Evolutionary conservation across 2,113 vertebrate genomes (phyloP).

Genomic region (Aegithalos caudatus): DNA sequence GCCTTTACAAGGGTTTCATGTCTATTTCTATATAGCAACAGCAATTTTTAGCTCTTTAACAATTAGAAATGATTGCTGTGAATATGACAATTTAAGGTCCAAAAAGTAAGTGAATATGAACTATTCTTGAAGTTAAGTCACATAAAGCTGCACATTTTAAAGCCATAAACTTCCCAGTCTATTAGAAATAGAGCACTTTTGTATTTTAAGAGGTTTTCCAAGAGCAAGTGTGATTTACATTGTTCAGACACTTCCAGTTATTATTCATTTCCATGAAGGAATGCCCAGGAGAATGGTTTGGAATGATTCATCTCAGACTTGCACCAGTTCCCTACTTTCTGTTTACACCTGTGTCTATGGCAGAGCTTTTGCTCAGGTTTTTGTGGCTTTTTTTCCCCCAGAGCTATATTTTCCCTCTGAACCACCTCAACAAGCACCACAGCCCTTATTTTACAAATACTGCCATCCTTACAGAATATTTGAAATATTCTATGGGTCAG

Average conservation of each 20-base stretch:
- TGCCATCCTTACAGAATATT: not conserved
- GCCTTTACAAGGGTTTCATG: not conserved
- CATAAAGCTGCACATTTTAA: constrained; percentile 43
- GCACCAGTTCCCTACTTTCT: not conserved
- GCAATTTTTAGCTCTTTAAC: not conserved
- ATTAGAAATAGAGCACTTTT: constrained; percentile 61
- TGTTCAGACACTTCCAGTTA: constrained; percentile 63
- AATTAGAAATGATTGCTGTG: not conserved
- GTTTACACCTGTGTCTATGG: constrained; percentile 56
- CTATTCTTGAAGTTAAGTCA: constrained; percentile 1
- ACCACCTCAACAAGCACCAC: not conserved
- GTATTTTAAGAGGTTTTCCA: constrained; percentile 69
- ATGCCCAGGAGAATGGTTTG: constrained; percentile 44
- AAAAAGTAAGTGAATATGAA: constrained; percentile 28
- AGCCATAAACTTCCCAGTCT: constrained; percentile 51
- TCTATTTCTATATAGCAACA: not conserved
- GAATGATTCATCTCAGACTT: constrained; percentile 43
- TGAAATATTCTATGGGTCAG: not conserved
- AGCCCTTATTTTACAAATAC: not conserved
- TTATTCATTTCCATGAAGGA: constrained; percentile 64
- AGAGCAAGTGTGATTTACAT: constrained; percentile 63
- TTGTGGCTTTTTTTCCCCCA: not conserved
- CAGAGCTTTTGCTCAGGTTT: not conserved
- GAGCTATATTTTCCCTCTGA: constrained; percentile 23
- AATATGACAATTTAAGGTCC: not conserved